Conservation (phyloP, 2,113 vertebrate species). For the Leucopsar rothschildi region DNA sequence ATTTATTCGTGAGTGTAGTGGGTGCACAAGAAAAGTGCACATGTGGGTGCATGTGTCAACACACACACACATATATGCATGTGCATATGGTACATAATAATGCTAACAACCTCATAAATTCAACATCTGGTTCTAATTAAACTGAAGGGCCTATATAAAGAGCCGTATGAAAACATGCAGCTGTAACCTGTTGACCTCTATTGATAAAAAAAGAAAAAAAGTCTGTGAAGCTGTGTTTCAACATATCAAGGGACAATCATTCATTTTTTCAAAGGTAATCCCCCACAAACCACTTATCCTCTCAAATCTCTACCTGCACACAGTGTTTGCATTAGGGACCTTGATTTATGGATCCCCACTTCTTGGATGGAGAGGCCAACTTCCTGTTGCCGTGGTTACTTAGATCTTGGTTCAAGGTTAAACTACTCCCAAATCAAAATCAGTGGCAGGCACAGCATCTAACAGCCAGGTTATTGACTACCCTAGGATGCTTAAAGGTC, state of each 20-base stretch:
- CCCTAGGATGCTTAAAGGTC: conserved; percentile 76
- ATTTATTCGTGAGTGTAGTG: neutral
- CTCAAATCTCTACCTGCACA: conserved; percentile 81
- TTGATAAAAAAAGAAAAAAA: conserved; percentile 62
- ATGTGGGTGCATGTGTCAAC: neutral
- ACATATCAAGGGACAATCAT: conserved; percentile 69
- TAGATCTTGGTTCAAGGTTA: conserved; percentile 81
- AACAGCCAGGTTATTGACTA: conserved; percentile 76
- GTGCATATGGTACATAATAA: conserved; percentile 38
- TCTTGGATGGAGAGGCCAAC: conserved; percentile 68
- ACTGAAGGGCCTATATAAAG: conserved; percentile 49
- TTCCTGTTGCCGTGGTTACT: conserved; percentile 84
- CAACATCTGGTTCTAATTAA: conserved; percentile 80
- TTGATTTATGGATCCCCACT: conserved; percentile 81
- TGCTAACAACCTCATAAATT: conserved; percentile 56
- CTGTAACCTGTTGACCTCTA: conserved; percentile 71
- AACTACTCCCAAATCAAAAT: conserved; percentile 78
- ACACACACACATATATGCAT: neutral
- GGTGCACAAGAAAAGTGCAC: neutral
- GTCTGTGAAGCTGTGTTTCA: conserved; percentile 61
- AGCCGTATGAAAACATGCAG: conserved; percentile 58
- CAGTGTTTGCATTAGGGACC: conserved; percentile 81
- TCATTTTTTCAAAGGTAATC: conserved; percentile 80
- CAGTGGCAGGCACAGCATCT: conserved; percentile 67
- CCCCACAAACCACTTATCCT: conserved; percentile 80